Base-by-base conservation (phyloP, 2,797 vertebrate species). In the Muscicapa comitata region DNA sequence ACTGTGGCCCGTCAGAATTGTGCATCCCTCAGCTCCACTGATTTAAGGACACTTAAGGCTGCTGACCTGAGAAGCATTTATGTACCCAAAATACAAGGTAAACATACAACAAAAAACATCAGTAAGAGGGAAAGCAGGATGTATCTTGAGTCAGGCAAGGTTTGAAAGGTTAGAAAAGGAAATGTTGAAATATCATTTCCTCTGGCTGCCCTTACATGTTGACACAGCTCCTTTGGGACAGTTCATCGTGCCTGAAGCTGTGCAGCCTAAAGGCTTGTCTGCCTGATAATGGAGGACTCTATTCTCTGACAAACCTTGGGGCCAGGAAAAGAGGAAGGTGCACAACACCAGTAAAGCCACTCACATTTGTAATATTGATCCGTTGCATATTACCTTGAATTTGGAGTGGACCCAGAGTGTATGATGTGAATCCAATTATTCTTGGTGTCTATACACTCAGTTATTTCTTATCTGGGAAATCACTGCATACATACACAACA, bases 111-210 rank as follows among this genome's bases (percentile, higher is more conserved):
- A 59, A 79, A 87, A 88, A 88, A 15, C 26, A 63, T 23, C 24
- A 53, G 33, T 35, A 50, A 83, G 57, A 82, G 67, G 51, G 33
- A 66, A 93, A 89, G 70, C 33, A 75, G 63, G 40, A 74, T 18
- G 13, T 86, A 67, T 63, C 21, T 82, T 67, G 33, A 17, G 45
- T 74, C 75, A 90, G 42, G 16, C n/a, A 71, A 11, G 6, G 38
- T 78, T 86, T 82, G 87, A 90, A 90, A 61, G 28, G 48, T 53
- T 80, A 65, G 78, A 67, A 85, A 74, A 61, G 72, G 78, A 91
- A 93, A 90, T 83, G 65, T 37, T 85, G 76, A 94, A 90, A 67
- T 2, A 7, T 26, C 4, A 47, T 88, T 95, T 96, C 81, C 87
- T 83, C 65, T 95, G 87, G 61, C 75, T 4, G 13, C 26, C 35